Base-by-base conservation (phyloP, 1,140 invertebrate species). In the Alviniconcha marisindica region DNA sequence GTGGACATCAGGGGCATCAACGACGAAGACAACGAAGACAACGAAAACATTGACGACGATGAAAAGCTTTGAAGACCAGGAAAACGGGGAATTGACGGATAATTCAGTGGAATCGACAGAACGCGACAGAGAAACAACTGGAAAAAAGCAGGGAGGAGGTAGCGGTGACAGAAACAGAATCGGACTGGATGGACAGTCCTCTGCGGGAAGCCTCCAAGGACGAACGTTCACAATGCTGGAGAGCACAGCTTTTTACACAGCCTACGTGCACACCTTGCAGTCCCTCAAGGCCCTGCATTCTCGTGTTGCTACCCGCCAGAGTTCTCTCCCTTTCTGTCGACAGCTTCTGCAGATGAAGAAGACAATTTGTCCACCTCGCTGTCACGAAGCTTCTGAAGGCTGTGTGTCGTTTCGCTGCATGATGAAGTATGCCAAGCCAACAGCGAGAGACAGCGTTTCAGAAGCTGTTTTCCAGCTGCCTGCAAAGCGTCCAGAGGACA, bases 171-270 rank as follows among this genome's bases (percentile, higher is more conserved):
- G n/a, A n/a, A n/a, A n/a, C n/a, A n/a, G n/a, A n/a, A n/a, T n/a
- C n/a, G n/a, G n/a, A n/a, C n/a, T n/a, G n/a, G n/a, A n/a, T n/a
- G n/a, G n/a, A n/a, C n/a, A n/a, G n/a, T n/a, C n/a, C n/a, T n/a
- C n/a, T n/a, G n/a, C n/a, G n/a, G n/a, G n/a, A n/a, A n/a, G n/a
- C n/a, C n/a, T n/a, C n/a, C n/a, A n/a, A n/a, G n/a, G n/a, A n/a
- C n/a, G n/a, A n/a, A n/a, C n/a, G 7, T 48, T 91, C 77, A 48
- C 87, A 12, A 91, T 94, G 89, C 84, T 93, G 38, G 94, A 94
- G 85, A 93, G 93, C 1, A 88, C 87, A 66, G 92, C 93, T 3
- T 94, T 91, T 83, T 94, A 93, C 86, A 91, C 93, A 83, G 88
- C 93, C 10, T 94, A 94, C 82, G 84, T 88, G n/a, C 91, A 93